Evolutionary conservation across 1,140 invertebrate genomes (phyloP).

Genomic region (Nephotettix cincticeps): DNA sequence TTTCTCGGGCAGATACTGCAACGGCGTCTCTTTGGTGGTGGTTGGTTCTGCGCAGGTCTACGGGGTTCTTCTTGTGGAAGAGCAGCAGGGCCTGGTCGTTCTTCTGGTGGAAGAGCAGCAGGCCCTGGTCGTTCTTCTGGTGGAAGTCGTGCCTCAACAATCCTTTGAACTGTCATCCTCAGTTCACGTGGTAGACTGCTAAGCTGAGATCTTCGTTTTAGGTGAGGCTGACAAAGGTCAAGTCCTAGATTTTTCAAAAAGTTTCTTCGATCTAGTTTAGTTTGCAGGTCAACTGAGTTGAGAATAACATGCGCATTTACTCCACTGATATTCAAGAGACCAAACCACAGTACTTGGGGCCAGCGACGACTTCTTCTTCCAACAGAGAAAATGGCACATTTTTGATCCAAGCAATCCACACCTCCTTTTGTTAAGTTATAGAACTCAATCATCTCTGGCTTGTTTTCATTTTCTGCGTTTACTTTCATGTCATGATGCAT

Average conservation of each 20-base stretch:
- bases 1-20: background rate
- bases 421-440: slow-evolving; percentile 44
- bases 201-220: background rate
- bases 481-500: slow-evolving; percentile 41
- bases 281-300: background rate
- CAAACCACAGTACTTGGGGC: background rate
- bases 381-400: slow-evolving; percentile 37
- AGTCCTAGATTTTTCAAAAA: background rate
- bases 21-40: background rate
- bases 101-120: no score
- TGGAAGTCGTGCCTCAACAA: background rate
- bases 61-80: background rate
- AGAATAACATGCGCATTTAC: background rate
- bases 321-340: background rate
- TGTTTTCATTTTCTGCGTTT: slow-evolving; percentile 32
- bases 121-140: background rate
- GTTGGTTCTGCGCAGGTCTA: background rate
- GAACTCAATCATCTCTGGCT: slow-evolving; percentile 40
- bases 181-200: background rate
- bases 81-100: no score
- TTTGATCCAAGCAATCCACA: slow-evolving; percentile 42
- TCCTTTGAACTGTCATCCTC: background rate
- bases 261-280: no score
- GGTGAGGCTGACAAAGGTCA: background rate
- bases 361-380: slow-evolving; percentile 39